Percentiles rank a stretch among this genome's conserved stretches.
These are phyloP conservation scores for Troides oblongomaculatus DNA, from an alignment of 2,888 invertebrate species.

Conservation along the genomic window DNA sequence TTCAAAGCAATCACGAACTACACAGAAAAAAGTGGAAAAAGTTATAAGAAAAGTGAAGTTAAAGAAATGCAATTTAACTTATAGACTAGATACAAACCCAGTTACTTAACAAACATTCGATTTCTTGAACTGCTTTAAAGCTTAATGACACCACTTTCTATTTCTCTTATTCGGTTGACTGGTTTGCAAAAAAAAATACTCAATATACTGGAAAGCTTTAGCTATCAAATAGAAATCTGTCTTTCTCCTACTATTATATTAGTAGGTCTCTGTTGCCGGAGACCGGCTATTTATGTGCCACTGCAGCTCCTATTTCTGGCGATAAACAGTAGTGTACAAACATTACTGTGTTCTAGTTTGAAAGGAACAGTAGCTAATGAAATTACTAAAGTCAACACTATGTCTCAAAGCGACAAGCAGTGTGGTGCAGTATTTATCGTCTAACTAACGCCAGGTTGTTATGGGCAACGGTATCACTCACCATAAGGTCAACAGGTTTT, in stretches of 20 bases:
- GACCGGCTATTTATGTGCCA: too few relatives aligned
- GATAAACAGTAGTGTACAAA: too few relatives aligned
- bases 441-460: too few relatives aligned
- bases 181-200: neutral
- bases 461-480: too few relatives aligned
- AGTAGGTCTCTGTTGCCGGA: too few relatives aligned
- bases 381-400: too few relatives aligned
- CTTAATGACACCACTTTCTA: constrained; percentile 17
- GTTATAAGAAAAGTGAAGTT: constrained; percentile 5
- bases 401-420: too few relatives aligned
- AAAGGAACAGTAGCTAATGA: too few relatives aligned
- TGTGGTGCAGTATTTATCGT: too few relatives aligned
- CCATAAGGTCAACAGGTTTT: too few relatives aligned
- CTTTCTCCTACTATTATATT: neutral
- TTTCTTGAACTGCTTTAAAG: constrained; percentile 1
- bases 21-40: neutral
- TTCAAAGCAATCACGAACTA: neutral
- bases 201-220: neutral
- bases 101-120: neutral
- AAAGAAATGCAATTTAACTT: constrained; percentile 10
- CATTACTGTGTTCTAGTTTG: too few relatives aligned
- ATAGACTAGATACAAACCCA: neutral
- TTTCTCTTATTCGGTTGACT: neutral
- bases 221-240: neutral
- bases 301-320: too few relatives aligned